Evolutionary conservation across 2,797 vertebrate species (phyloP).

Genomic region (Sebastes oblongus): DNA sequence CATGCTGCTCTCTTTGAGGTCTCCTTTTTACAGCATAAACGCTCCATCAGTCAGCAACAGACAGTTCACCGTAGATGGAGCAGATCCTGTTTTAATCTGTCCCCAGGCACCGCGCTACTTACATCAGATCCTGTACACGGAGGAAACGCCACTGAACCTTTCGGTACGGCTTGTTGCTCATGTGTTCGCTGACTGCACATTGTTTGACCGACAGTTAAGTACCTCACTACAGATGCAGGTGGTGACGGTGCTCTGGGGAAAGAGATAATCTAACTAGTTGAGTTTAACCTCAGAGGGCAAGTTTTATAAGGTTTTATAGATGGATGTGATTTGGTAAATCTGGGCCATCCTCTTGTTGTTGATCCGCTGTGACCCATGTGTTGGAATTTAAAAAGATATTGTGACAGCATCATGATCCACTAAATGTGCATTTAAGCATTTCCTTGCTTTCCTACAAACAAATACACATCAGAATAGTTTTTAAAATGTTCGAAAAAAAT

Average conservation of each 20-base stretch:
- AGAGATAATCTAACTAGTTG: not conserved
- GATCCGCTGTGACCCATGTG: not conserved
- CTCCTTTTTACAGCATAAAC: constrained; percentile 63
- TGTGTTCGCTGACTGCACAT: not conserved
- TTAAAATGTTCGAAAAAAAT: not conserved
- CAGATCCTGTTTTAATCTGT: constrained; percentile 44
- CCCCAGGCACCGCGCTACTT: constrained; percentile 35
- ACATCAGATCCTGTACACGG: constrained; percentile 10
- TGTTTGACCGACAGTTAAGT: not conserved
- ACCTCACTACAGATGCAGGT: not conserved
- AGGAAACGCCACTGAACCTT: not conserved
- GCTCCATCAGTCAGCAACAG: constrained; percentile 61
- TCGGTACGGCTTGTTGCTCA: not conserved
- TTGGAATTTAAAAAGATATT: not conserved
- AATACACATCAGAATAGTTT: not conserved
- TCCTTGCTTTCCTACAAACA: not conserved
- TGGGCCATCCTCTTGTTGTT: not conserved
- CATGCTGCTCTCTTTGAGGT: constrained; percentile 64
- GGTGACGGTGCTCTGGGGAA: not conserved
- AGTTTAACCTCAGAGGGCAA: not conserved
- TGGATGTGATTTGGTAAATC: not conserved
- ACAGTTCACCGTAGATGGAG: constrained; percentile 51
- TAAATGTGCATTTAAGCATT: not conserved
- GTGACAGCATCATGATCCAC: not conserved
- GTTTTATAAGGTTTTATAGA: not conserved